These are phyloP conservation scores for Speoplatyrhinus poulsoni DNA, from an alignment of 2,113 vertebrate species.

Conservation along the genomic window DNA sequence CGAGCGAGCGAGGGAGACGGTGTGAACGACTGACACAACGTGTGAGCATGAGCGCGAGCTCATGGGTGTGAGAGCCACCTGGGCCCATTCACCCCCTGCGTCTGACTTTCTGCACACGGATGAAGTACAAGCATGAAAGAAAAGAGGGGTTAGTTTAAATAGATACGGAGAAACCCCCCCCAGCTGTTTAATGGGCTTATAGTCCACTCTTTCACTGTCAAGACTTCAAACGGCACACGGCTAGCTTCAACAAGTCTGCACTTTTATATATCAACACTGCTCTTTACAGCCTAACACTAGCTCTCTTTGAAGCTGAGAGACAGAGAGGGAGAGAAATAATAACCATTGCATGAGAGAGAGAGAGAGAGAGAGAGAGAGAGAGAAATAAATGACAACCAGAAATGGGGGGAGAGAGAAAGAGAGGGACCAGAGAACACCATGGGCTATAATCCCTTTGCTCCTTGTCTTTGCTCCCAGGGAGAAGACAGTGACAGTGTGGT, in stretches of 20 bases:
- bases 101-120: slow-evolving; percentile 27
- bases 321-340: slow-evolving; percentile 3
- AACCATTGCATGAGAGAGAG: no score
- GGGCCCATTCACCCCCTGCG: slow-evolving; percentile 36
- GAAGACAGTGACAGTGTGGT: no score
- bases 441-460: neutral
- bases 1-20: neutral
- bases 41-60: slow-evolving; percentile 10
- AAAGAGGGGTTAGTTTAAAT: slow-evolving; percentile 29
- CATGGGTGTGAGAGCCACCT: slow-evolving; percentile 28
- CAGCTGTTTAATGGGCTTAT: slow-evolving; percentile 44
- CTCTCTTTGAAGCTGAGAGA: neutral
- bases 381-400: neutral
- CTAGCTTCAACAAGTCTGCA: slow-evolving; percentile 49
- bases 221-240: slow-evolving; percentile 57
- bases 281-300: neutral
- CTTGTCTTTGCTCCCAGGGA: neutral
- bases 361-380: slow-evolving; percentile 6
- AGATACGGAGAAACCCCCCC: slow-evolving; percentile 32
- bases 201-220: slow-evolving; percentile 52
- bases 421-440: neutral
- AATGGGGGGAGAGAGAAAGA: neutral
- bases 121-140: slow-evolving; percentile 21
- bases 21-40: neutral
- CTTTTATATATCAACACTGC: slow-evolving; percentile 29